Evolutionary conservation across 2,888 invertebrate genomes (phyloP).

Genomic region (Parelbella ahira): DNA sequence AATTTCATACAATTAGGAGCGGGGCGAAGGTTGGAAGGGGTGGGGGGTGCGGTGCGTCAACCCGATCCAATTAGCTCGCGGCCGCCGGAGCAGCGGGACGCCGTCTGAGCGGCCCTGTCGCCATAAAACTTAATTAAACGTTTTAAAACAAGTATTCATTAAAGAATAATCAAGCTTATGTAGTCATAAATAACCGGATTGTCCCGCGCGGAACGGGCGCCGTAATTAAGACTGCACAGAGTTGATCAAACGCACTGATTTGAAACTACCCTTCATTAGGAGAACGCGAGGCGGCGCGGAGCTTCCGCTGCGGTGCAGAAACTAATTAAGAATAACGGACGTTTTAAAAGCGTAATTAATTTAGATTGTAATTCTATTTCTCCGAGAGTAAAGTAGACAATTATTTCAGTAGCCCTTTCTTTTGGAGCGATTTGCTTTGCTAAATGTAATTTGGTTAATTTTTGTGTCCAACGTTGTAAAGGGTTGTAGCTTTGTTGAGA

Average conservation of each 20-base stretch:
- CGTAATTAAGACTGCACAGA: conserved; percentile 81
- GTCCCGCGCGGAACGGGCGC: conserved; percentile 78
- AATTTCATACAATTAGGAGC: conserved; percentile 79
- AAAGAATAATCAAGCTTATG: conserved; percentile 82
- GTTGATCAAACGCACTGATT: conserved; percentile 82
- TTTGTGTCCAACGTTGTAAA: conserved; percentile 67
- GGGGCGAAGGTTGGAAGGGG: conserved; percentile 46
- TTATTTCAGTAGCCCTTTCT: conserved; percentile 80
- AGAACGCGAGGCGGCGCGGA: conserved; percentile 62
- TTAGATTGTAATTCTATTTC: conserved; percentile 81
- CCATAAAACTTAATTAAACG: conserved; percentile 82
- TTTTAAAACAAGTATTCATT: conserved; percentile 82
- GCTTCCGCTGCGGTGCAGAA: conserved; percentile 80
- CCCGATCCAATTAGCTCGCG: conserved; percentile 80
- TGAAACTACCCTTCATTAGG: conserved; percentile 80
- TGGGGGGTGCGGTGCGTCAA: conserved; percentile 65
- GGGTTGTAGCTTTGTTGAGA: conserved; percentile 40
- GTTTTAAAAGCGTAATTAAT: conserved; percentile 81
- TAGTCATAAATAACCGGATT: conserved; percentile 82
- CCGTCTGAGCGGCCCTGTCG: conserved; percentile 70
- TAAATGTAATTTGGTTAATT: conserved; percentile 75
- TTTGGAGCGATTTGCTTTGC: conserved; percentile 74
- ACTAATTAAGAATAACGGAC: conserved; percentile 82
- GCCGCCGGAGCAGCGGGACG: conserved; percentile 76
- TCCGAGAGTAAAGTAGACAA: conserved; percentile 78